phyloP scores from a whole-genome alignment of 2,888 invertebrate genomes.

The Acleris sparsana region DNA sequence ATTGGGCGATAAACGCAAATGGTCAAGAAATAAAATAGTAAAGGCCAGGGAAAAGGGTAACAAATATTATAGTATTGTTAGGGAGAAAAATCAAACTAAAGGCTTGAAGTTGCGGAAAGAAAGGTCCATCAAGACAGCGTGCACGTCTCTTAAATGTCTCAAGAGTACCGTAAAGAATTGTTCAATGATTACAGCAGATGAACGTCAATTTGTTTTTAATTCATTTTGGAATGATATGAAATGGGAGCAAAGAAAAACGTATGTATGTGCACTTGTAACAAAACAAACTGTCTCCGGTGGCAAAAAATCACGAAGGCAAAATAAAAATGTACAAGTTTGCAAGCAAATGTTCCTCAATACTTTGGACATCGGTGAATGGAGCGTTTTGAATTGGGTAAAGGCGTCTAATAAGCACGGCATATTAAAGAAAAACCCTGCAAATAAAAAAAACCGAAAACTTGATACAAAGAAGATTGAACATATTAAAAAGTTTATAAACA shows the following conservation, averaged over 20 bases:
- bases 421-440: slow-evolving; percentile 6
- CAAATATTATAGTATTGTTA: slow-evolving; percentile 11
- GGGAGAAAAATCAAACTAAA: slow-evolving; percentile 19
- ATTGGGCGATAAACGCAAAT: not conserved
- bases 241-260: slow-evolving; percentile 15
- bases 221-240: slow-evolving; percentile 16
- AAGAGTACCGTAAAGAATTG: slow-evolving; percentile 14
- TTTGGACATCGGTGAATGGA: slow-evolving; percentile 19
- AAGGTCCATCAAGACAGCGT: slow-evolving; percentile 10
- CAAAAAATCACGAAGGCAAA: slow-evolving; percentile 15
- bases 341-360: slow-evolving; percentile 14
- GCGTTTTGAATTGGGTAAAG: slow-evolving; percentile 16
- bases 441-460: slow-evolving; percentile 7
- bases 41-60: slow-evolving; percentile 14
- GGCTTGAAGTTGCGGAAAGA: too few relatives aligned
- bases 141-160: slow-evolving; percentile 14
- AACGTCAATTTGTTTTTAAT: slow-evolving; percentile 9
- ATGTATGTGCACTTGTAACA: slow-evolving; percentile 18
- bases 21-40: slow-evolving; percentile 11
- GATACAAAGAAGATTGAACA: slow-evolving; percentile 13
- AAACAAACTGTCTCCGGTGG: slow-evolving; percentile 5
- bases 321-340: slow-evolving; percentile 12
- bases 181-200: slow-evolving; percentile 12
- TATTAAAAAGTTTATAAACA: slow-evolving; percentile 20
- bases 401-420: slow-evolving; percentile 1